Evolutionary conservation across 2,113 vertebrate genomes (phyloP).

Genomic region (Aepyceros melampus): DNA sequence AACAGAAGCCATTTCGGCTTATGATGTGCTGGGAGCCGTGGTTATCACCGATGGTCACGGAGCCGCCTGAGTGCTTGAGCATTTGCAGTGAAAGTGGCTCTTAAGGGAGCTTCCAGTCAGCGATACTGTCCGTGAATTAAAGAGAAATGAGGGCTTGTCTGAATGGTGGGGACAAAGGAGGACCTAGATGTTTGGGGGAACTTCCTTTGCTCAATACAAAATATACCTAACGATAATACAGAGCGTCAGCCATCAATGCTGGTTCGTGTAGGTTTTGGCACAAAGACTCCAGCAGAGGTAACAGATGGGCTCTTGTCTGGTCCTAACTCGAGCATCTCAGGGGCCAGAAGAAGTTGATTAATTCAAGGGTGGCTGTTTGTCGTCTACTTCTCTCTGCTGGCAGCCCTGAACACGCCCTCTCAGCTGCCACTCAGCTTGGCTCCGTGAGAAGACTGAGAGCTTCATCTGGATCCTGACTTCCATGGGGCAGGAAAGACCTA

Average conservation of each 20-base stretch:
- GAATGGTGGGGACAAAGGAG: conserved; percentile 39
- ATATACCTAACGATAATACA: background rate
- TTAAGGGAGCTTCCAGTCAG: conserved; percentile 33
- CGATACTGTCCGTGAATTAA: conserved; percentile 45
- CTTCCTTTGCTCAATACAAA: background rate
- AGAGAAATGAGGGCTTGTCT: conserved; percentile 50
- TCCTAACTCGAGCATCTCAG: fast-evolving
- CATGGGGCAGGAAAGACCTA: fast-evolving
- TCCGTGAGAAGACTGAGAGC: fast-evolving
- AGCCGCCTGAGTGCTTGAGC: conserved; percentile 38
- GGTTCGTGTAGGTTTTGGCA: background rate
- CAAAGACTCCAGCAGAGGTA: background rate
- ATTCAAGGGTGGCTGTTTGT: fast-evolving
- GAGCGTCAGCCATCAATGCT: background rate
- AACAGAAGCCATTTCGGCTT: background rate
- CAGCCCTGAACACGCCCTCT: fast-evolving
- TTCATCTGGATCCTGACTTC: fast-evolving
- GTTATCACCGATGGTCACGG: conserved; percentile 10
- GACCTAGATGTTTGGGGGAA: conserved; percentile 34
- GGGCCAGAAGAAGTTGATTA: background rate
- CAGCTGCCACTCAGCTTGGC: fast-evolving
- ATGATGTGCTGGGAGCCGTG: background rate
- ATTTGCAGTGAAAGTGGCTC: conserved; percentile 52
- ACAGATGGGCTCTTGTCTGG: fast-evolving
- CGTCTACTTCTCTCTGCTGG: background rate